Conservation (phyloP, 2,888 invertebrate species). For the Marasmarcha lunaedactyla region DNA sequence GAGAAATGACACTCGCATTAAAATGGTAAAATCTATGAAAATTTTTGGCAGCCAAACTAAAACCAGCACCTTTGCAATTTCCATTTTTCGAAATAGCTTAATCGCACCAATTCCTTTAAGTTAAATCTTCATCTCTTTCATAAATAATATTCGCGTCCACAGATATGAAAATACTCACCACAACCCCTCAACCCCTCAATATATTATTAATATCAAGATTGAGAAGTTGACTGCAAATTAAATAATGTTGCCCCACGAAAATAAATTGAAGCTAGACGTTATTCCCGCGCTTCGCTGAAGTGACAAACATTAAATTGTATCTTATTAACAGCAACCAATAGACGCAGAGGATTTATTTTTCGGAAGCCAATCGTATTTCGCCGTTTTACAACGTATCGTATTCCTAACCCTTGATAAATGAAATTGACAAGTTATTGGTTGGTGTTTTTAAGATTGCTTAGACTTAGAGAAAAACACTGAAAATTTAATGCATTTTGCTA, state of each 20-base stretch:
- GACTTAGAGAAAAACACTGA: too few species aligned
- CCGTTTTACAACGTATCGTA: not conserved
- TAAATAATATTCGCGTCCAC: not conserved
- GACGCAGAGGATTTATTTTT: slow-evolving; percentile 20
- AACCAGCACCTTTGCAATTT: too few species aligned
- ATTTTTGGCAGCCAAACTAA: too few species aligned
- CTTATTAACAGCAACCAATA: slow-evolving; percentile 51
- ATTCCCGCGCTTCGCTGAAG: slow-evolving; percentile 20
- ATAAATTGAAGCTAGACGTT: slow-evolving; percentile 45
- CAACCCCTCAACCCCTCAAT: too few species aligned
- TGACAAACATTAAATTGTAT: slow-evolving; percentile 66
- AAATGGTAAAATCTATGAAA: too few species aligned
- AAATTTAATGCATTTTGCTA: too few species aligned
- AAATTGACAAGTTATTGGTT: too few species aligned
- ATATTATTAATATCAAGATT: slow-evolving; percentile 40
- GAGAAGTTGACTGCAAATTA: slow-evolving; percentile 42
- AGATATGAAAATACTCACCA: slow-evolving; percentile 14
- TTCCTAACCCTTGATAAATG: too few species aligned
- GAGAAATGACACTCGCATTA: too few species aligned
- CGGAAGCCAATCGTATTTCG: slow-evolving; percentile 33
- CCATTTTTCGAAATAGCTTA: too few species aligned
- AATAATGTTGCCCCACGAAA: slow-evolving; percentile 52
- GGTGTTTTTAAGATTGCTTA: too few species aligned
- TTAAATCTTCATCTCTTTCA: slow-evolving; percentile 10
- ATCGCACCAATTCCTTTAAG: not conserved